Evolutionary conservation across 2,113 vertebrate species (phyloP).

Genomic region (Scortum barcoo): DNA sequence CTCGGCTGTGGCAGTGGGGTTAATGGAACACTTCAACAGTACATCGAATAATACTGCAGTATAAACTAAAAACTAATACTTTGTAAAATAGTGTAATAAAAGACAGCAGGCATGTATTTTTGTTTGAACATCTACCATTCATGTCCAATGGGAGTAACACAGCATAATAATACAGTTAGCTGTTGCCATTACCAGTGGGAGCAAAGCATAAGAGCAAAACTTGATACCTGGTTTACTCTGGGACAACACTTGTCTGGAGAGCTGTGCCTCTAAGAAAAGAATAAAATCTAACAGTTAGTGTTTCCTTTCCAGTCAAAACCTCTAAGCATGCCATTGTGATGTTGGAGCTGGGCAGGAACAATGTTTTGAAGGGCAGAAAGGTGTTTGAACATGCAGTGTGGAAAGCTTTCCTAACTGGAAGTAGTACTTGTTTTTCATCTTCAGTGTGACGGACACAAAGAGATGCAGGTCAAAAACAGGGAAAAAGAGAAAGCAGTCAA

Average conservation of each 20-base stretch:
- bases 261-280: constrained; percentile 61
- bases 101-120: not conserved
- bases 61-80: not conserved
- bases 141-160: not conserved
- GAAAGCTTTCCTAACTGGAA: not conserved
- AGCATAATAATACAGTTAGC: not conserved
- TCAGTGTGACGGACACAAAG: not conserved
- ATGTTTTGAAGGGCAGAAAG: not conserved
- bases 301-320: constrained; percentile 6
- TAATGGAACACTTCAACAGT: constrained; percentile 25
- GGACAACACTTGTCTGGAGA: constrained; percentile 60
- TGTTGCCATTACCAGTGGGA: constrained; percentile 7
- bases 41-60: not conserved
- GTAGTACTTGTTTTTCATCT: not conserved
- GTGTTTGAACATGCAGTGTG: constrained; percentile 16
- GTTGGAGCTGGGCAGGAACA: constrained; percentile 30
- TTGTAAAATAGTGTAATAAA: not conserved
- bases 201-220: constrained; percentile 26
- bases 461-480: constrained; percentile 32
- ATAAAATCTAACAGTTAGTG: constrained; percentile 53
- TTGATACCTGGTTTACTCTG: constrained; percentile 69
- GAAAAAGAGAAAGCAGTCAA: constrained; percentile 18
- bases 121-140: not conserved
- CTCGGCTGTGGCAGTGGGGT: not conserved
- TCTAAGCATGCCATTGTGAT: constrained; percentile 10